Evolutionary conservation across 2,113 vertebrate species (phyloP), one percentile per base, ranked within the genome.

Genomic region (Mugil cephalus): DNA sequence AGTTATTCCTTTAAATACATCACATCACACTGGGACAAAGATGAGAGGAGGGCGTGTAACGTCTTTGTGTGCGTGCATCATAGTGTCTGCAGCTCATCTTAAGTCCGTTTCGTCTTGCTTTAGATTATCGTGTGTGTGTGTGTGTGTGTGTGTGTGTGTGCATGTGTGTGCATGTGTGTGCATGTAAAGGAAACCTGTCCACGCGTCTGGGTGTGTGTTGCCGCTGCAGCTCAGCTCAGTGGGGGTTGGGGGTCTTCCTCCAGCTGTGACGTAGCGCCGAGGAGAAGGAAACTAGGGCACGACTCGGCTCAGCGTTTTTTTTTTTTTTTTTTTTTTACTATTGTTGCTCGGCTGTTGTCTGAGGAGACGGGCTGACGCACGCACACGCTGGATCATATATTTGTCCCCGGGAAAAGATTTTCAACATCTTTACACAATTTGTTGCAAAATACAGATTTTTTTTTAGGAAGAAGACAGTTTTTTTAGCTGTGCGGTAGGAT

Each of bases 221-320:
- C 58, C 53, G 46, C 84, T 55, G 76, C 59, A 72, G 53, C 48
- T 55, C 55, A 74, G 46, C 69, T 38, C 48, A 56, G 59, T 85
- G 87, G 87, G 88, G 87, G 87, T 83, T 83, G 87, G 86, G 85
- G 85, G 74, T 87, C 71, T 84, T 84, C 68, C 60, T 86, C 63
- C 24, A 8, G 72, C 61, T 65, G 73, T 85, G 74, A 87, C 61
- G 73, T 80, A 79, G 76, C 1, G 39, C 68, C 77, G 30, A 82
- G 73, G 52, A 82, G 85, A 74, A 63, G 52, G 74, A 85, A 89
- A 91, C 82, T 89, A 83, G 90, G 84, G 76, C 88, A 90, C 24
- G 54, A 80, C 76, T 79, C 48, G 77, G 74, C 69, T 12, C 38
- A 51, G 79, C 72, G 42, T 56, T 69, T 59, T n/a, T n/a, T n/a